Evolutionary conservation across 2,888 invertebrate genomes (phyloP), one percentile per base, ranked within the genome.

Genomic region (Blastobasis adustella): DNA sequence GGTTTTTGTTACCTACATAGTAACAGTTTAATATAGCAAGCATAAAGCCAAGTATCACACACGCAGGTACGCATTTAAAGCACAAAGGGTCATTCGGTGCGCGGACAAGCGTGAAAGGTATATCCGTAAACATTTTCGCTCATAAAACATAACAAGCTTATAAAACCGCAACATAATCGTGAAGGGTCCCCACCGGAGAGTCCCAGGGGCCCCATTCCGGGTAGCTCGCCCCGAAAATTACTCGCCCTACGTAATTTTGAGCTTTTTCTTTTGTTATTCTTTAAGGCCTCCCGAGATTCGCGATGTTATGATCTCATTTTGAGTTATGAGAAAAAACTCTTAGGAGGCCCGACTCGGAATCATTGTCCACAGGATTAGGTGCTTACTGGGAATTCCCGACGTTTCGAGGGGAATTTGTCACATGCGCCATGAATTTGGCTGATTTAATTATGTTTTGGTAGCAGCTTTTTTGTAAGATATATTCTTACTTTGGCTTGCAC

Each of bases 271-370:
- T 85, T 85, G 82, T 85, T 84, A 84, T 86, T 82, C 83, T 81
- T 82, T 77, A 76, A 76, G 74, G 73, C 77, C 83, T 72, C 79
- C 72, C 70, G 86, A 82, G 85, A 77, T 78, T 81, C 73, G 79
- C 79, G 76, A 81, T 79, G 83, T 84, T 86, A 87, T 84, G 84
- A 86, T 86, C 85, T 84, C 86, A 85, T 86, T 86, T 82, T 84
- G 79, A 86, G 84, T 84, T 85, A 86, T 82, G 82, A 82, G 82
- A 77, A 76, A 81, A 83, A 85, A 80, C 82, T 84, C 84, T 81
- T 79, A 82, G 80, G 71, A 73, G 73, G 77, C 78, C 78, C 77
- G 66, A 63, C 63, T 71, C 72, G 74, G 70, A 76, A 82, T 83
- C 76, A 82, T 85, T 83, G 84, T 79, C 78, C 74, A 67, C 69